phyloP scores from a whole-genome alignment of 53 echinoderm and acorn worm species.

The Paelopatides confundens region DNA sequence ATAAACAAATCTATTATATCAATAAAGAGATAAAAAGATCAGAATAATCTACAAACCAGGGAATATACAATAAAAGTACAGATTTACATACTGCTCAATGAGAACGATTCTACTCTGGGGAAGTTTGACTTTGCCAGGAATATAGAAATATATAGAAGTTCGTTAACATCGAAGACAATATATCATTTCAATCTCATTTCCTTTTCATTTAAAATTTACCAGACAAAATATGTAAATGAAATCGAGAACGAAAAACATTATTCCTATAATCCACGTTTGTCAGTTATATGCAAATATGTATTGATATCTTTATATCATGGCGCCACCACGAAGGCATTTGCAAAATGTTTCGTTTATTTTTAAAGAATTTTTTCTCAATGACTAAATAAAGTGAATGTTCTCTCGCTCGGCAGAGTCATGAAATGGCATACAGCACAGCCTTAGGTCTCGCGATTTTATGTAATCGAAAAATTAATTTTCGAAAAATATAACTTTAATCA shows the following conservation, averaged over 20 bases:
- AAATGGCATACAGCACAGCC: background rate
- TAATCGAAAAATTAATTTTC: background rate
- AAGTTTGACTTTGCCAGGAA: too few relatives aligned
- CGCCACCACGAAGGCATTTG: constrained; percentile 9
- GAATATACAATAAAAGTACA: too few relatives aligned
- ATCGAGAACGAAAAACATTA: background rate
- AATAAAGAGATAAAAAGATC: too few relatives aligned
- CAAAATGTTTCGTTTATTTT: background rate
- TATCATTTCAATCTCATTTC: background rate
- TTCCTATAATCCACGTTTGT: background rate
- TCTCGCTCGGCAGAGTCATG: background rate
- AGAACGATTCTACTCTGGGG: too few relatives aligned
- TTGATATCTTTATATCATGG: constrained; percentile 3
- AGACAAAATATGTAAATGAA: background rate
- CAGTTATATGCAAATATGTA: constrained; percentile 12
- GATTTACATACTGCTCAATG: too few relatives aligned
- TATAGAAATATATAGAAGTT: too few relatives aligned
- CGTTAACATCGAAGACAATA: background rate
- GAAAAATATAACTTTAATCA: background rate
- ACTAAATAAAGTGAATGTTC: background rate
- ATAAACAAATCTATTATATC: too few relatives aligned
- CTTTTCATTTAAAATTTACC: background rate
- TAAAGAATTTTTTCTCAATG: background rate
- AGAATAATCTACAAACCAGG: too few relatives aligned
- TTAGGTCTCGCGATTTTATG: background rate